Evolutionary conservation across 2,797 vertebrate species (phyloP).

Genomic region (Numenius phaeopus): DNA sequence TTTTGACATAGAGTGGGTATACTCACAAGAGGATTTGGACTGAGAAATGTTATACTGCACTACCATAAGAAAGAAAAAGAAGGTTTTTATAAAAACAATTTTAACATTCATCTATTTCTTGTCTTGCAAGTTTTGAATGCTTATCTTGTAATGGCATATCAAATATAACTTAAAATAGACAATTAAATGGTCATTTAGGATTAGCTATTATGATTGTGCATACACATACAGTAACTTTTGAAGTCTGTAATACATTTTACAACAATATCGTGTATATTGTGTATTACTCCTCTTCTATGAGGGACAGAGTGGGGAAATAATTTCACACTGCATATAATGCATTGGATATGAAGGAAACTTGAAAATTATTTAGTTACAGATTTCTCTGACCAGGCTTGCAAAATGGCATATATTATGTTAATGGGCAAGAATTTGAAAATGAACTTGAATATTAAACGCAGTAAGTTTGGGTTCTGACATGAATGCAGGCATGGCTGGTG

Average conservation of each 20-base stretch:
- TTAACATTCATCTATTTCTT: constrained; percentile 1
- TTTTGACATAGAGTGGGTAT: not conserved
- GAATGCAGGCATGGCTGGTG: constrained; percentile 50
- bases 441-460: constrained; percentile 82
- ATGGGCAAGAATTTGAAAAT: constrained; percentile 82
- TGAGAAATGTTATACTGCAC: not conserved
- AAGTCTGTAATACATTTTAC: constrained; percentile 59
- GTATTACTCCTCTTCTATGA: constrained; percentile 61
- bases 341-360: constrained; percentile 83
- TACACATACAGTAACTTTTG: constrained; percentile 24
- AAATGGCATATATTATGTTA: constrained; percentile 84
- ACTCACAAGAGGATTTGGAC: not conserved
- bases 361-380: constrained; percentile 87
- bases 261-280: constrained; percentile 62
- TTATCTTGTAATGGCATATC: constrained; percentile 5
- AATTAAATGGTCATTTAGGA: constrained; percentile 72
- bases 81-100: not conserved
- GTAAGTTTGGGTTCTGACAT: constrained; percentile 78
- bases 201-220: constrained; percentile 48
- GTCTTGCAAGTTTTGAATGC: constrained; percentile 26
- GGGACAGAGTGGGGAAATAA: constrained; percentile 78
- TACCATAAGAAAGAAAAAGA: not conserved
- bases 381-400: constrained; percentile 84
- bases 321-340: constrained; percentile 85
- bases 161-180: constrained; percentile 45